phyloP scores from a whole-genome alignment of 1,140 invertebrate genomes.

The Hirudo medicinalis region DNA sequence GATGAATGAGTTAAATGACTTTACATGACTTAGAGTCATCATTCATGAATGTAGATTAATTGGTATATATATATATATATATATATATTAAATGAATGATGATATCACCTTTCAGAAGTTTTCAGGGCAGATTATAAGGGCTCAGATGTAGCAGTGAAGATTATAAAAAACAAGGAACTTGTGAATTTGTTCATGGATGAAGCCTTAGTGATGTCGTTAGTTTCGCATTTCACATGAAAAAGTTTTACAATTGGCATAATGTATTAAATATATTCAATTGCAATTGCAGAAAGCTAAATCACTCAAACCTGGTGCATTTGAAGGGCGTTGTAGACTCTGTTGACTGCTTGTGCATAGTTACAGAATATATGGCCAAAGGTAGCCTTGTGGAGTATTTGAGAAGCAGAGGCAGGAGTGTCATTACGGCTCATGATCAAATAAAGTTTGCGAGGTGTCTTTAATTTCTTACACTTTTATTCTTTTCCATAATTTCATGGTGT shows the following conservation, averaged over 20 bases:
- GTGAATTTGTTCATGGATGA: constrained; percentile 1
- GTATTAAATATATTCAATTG: constrained; percentile 8
- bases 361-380: constrained; percentile 98
- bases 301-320: constrained; percentile 89
- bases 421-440: constrained; percentile 91
- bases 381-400: constrained; percentile 91
- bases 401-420: constrained; percentile 82
- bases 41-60: no score
- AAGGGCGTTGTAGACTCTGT: constrained; percentile 72
- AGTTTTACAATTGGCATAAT: no score
- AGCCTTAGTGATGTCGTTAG: constrained; percentile 12
- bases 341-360: constrained; percentile 74
- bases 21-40: no score
- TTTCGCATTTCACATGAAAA: not conserved
- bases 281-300: constrained; percentile 64
- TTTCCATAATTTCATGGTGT: no score
- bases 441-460: constrained; percentile 64
- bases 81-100: no score
- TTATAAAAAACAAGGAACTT: constrained; percentile 5
- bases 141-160: constrained; percentile 12
- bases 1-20: no score
- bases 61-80: no score
- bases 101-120: constrained; percentile 9
- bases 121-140: constrained; percentile 1
- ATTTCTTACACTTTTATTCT: no score